Evolutionary conservation across 1,140 invertebrate genomes (phyloP), one percentile per base, ranked within the genome.

Genomic region (Araneus ventricosus): DNA sequence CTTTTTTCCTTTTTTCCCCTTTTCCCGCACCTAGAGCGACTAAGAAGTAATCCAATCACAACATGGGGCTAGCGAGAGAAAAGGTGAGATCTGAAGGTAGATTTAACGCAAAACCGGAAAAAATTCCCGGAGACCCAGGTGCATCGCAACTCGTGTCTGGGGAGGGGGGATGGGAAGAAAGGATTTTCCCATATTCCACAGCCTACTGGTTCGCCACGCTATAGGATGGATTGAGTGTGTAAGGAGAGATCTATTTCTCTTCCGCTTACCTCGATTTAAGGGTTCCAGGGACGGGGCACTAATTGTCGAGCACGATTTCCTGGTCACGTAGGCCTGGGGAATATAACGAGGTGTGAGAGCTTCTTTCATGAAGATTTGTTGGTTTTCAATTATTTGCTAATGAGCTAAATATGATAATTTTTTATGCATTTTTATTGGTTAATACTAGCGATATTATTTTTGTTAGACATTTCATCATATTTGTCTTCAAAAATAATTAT

Each of bases 191-290:
- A 75, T 75, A 75, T 75, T 75, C 70, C 70, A 37, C 70, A 75
- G 70, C 70, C 70, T 75, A 75, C 70, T 75, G 70, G 70, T 75
- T 75, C 70, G 34, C 70, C 70, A 37, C 0, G 70, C 70, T 37
- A 98, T 98, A 94, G 98, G 98, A 94, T 98, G 98, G 97, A 97
- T 98, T 94, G 98, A 98, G 84, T 61, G 84, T 57, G 20, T 86
- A 57, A 75, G 70, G 70, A 86, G 52, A 57, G 84, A 86, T 86
- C 84, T 61, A 39, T 86, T 86, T 52, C 84, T 86, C 61, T 86
- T 34, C 52, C 84, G 84, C 22, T 86, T 59, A 86, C 45, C 84
- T 86, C 84, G 52, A 61, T 57, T 57, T 57, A 57, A 34, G 52
- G 45, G 7, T 27, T 14, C 45, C 17, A 86, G 84, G 84, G 84